These are phyloP conservation scores for Silurus meridionalis DNA, from an alignment of 2,113 vertebrate genomes.

Conservation along the genomic window DNA sequence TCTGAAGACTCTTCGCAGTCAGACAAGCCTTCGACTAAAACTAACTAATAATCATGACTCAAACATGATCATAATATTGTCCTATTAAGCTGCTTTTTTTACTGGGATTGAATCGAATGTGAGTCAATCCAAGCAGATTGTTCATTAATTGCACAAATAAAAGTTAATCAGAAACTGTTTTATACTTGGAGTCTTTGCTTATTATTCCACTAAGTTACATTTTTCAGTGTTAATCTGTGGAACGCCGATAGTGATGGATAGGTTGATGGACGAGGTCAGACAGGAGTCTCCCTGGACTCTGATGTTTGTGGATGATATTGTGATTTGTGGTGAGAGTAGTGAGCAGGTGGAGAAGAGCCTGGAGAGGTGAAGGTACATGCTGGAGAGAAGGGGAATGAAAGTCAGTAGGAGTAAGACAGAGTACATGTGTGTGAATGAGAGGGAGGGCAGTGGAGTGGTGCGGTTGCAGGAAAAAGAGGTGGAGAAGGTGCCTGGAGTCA, in stretches of 20 bases:
- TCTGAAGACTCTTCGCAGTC: constrained; percentile 92
- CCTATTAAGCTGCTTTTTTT: neutral
- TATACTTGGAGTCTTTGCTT: neutral
- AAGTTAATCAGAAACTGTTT: neutral
- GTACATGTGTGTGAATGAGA: no score
- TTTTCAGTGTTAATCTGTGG: neutral
- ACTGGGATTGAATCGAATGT: neutral
- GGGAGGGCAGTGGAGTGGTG: no score
- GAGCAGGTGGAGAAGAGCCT: no score
- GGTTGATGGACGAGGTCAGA: no score
- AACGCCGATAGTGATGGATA: neutral
- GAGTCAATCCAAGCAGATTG: neutral
- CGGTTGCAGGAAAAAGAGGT: no score
- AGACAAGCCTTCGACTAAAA: constrained; percentile 81
- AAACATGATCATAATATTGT: neutral
- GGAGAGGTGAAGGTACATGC: no score
- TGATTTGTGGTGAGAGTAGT: no score
- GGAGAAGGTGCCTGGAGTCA: no score
- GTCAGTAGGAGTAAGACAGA: no score
- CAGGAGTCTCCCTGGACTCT: no score
- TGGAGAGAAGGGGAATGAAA: no score
- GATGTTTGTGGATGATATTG: no score
- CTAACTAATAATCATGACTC: constrained; percentile 63
- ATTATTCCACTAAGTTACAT: neutral
- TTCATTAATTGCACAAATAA: neutral